Percentiles rank a stretch among this genome's conserved stretches.
phyloP scores from a whole-genome alignment of 2,113 vertebrate species.

The Nycticryphes semicollaris region DNA sequence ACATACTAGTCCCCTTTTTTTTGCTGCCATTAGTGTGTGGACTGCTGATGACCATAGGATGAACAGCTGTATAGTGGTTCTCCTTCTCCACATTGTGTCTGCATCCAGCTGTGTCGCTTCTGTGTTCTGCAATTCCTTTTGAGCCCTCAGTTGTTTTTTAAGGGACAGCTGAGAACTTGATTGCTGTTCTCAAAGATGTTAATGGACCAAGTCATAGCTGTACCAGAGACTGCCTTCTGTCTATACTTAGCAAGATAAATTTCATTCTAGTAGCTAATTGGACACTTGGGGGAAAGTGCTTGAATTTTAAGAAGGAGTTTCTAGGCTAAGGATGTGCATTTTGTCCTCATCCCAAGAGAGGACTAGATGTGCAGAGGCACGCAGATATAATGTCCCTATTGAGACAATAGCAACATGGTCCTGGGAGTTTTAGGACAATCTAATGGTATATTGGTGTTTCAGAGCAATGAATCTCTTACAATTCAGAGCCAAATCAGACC shows the following conservation, averaged over 20 bases:
- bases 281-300: neutral
- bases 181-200: neutral
- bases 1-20: neutral
- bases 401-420: neutral
- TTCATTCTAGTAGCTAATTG: neutral
- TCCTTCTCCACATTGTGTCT: neutral
- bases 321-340: neutral
- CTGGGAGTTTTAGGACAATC: neutral
- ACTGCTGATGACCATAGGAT: neutral
- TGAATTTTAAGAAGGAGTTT: neutral
- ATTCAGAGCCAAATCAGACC: neutral
- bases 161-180: neutral
- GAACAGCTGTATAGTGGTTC: neutral
- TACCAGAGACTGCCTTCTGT: neutral
- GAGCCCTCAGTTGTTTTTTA: neutral
- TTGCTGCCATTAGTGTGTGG: fast-evolving
- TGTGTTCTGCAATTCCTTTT: neutral
- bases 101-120: neutral
- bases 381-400: neutral
- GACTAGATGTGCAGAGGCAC: neutral
- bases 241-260: neutral
- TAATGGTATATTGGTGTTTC: neutral
- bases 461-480: neutral
- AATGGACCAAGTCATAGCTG: neutral
- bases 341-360: neutral